Base-by-base conservation (phyloP, 1,140 invertebrate genomes). In the Philopotamus ludificatus region DNA sequence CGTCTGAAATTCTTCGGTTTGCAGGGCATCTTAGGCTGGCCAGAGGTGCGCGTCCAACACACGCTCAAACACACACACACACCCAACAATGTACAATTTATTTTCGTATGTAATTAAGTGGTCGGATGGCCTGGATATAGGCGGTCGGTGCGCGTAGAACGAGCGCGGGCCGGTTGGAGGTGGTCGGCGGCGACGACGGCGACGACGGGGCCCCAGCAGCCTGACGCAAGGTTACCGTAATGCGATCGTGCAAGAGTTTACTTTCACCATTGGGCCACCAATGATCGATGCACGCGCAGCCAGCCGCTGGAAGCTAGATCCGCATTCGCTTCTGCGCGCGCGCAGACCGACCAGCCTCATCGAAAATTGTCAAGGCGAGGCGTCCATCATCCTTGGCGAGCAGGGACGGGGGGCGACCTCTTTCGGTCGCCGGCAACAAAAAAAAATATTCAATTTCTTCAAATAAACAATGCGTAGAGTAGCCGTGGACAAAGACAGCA, bases 161-260 rank as follows among this genome's bases (percentile, higher is more conserved):
- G 28, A 34, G 12, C 28, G 28, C 12, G 4, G 28, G 28, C 28
- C 4, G 28, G 28, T 4, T 34, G 28, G 28, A 7, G 28, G 28
- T 34, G 28, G 28, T 34, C 28, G 57, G 57, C 44, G 57, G 57
- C 57, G 44, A 16, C 15, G 44, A 16, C 44, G 44, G 15, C 44
- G 44, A 47, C 44, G 44, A 20, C 44, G 4, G 44, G 8, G 44
- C 4, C 4, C 18, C 44, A 4, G 28, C 4, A 34, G 44, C 18
- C 10, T 34, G 58, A 47, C 45, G 59, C 59, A 51, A 62, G 49
- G 59, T 62, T 62, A 62, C 45, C 59, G 59, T 51, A 51, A 62
- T 51, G 45, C 59, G 59, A 62, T 62, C 59, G 59, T 28, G 57
- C 59, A 51, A 62, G 45, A 51, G 59, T 62, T 61, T 62, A 62